Evolutionary conservation across 23 tunicate genomes (phyloP).

Genomic region (Phallusia fumigata): DNA sequence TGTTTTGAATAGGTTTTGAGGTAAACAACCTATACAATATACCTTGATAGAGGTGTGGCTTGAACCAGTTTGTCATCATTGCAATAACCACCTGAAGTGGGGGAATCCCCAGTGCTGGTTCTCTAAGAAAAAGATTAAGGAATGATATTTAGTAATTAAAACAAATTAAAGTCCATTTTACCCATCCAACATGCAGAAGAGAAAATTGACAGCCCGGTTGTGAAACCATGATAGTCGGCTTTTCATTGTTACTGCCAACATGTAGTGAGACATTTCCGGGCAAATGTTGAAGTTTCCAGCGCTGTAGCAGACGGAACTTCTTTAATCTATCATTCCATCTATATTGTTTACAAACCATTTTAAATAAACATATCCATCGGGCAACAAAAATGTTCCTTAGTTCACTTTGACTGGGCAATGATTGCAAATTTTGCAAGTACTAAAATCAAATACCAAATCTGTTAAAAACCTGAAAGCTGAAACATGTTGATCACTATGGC

Average conservation of each 20-base stretch:
- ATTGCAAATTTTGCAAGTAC: neutral
- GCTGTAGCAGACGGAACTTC: constrained; percentile 41
- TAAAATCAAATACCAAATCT: neutral
- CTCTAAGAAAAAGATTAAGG: neutral
- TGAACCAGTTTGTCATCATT: constrained; percentile 10
- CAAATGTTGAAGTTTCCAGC: constrained; percentile 62
- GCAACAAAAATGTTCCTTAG: too few species aligned
- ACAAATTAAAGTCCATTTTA: constrained; percentile 17
- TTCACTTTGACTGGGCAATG: too few species aligned
- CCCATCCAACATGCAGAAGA: constrained; percentile 43
- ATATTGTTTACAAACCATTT: too few species aligned
- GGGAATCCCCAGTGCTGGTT: constrained; percentile 1
- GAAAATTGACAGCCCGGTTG: constrained; percentile 93
- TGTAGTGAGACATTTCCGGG: constrained; percentile 69
- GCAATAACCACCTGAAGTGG: neutral
- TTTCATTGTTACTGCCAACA: constrained; percentile 20
- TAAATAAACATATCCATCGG: too few species aligned
- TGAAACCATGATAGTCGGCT: constrained; percentile 59
- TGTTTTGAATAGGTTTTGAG: neutral
- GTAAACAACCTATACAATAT: neutral
- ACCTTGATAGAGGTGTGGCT: neutral
- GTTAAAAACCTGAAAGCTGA: constrained; percentile 73
- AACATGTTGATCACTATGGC: constrained; percentile 76
- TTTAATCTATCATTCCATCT: constrained; percentile 70
- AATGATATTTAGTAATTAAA: too few species aligned